Base-by-base conservation (phyloP, 2,888 invertebrate species). In the Linnaemya vulpina region DNA sequence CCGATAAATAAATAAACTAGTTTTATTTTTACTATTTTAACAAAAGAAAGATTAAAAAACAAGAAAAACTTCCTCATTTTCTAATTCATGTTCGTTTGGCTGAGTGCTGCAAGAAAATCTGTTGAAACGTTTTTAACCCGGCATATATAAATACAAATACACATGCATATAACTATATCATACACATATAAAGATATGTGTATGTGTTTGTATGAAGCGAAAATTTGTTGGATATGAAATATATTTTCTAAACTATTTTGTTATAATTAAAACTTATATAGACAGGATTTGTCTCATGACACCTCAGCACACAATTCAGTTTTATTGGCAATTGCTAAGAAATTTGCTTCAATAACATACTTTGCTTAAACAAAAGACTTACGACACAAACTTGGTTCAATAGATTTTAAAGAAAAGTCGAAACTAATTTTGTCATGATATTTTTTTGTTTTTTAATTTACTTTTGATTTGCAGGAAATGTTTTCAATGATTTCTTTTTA, bases 1-100 rank as follows among this genome's bases (percentile, higher is more conserved):
- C 46, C 46, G 43, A 71, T 63, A 71, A 83, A 62, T 30, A 68
- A 83, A 46, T 25, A 83, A 84, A 84, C 84, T 63, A 77, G 84
- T 84, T 84, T 84, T 10, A 77, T 40, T 84, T 76, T 43, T 74
- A n/a, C 79, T 53, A n/a, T 58, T 38, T 13, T 17, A 13, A 62
- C 30, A 70, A 51, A 77, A 77, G 68, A 78, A 78, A 53, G 53
- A 71, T 62, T 38, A 35, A 10, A 17, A 63, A 43, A 53, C 2
- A 53, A 53, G 11, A 40, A 51, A 81, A 84, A 84, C 84, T 84
- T 84, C 84, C 84, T 84, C 70, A 81, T 84, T 84, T 68, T 78
- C 40, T 43, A 55, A 76, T 10, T n/a, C 13, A 43, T 40, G 22
- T 53, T 38, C 46, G 17, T 30, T 46, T 35, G 22, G 8, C n/a